Percentiles rank a stretch among this genome's conserved stretches.
Evolutionary conservation across 2,797 vertebrate species (phyloP).

Genomic region (Heliangelus exortis): DNA sequence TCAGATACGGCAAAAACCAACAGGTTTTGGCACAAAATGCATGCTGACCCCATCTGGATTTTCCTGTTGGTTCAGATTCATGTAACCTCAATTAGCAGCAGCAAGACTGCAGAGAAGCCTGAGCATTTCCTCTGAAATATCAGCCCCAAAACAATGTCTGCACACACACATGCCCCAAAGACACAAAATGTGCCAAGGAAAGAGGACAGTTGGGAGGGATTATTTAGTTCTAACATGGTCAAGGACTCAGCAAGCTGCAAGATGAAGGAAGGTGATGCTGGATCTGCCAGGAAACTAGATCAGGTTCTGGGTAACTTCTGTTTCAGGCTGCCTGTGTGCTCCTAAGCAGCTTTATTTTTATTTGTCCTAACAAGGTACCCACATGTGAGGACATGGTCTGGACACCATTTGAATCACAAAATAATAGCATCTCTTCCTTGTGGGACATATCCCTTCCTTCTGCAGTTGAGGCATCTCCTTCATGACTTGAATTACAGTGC

Average conservation of each 20-base stretch:
- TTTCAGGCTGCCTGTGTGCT: not conserved
- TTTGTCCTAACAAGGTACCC: not conserved
- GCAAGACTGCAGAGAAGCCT: not conserved
- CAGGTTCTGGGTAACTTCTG: not conserved
- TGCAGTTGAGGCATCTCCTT: not conserved
- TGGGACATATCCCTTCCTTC: not conserved
- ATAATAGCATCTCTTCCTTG: not conserved
- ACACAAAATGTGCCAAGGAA: no score
- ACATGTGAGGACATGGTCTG: not conserved
- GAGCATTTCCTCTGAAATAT: not conserved
- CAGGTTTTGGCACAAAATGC: not conserved
- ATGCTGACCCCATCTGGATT: not conserved
- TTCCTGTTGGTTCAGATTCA: constrained; percentile 20
- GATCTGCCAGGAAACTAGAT: not conserved
- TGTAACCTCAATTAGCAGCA: not conserved
- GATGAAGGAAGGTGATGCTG: not conserved
- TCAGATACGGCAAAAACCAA: not conserved
- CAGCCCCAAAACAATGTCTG: not conserved
- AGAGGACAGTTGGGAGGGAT: not conserved
- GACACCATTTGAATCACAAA: not conserved
- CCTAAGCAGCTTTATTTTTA: not conserved
- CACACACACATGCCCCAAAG: no score
- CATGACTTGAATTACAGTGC: not conserved
- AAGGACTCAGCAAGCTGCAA: not conserved
- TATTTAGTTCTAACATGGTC: not conserved